A percentile compares a stretch with the other conserved stretches of the same genome.
Evolutionary conservation across 2,797 vertebrate genomes (phyloP).

Genomic region (Iguana delicatissima): DNA sequence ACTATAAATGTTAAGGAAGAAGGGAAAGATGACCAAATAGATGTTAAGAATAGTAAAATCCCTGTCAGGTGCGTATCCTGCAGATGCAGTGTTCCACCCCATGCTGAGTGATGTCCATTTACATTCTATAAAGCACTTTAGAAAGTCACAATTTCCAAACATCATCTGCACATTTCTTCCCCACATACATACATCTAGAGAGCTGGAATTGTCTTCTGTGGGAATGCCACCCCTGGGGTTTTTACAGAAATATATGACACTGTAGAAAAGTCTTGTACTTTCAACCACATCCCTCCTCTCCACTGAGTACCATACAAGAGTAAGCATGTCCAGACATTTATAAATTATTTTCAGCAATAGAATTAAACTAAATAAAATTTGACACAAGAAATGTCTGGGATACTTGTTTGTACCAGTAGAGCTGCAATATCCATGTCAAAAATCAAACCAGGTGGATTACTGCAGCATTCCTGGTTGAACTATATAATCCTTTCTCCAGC

Average conservation of each 20-base stretch:
- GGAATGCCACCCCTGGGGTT: neutral
- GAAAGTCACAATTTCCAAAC: neutral
- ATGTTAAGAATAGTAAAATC: neutral
- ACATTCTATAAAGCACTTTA: neutral
- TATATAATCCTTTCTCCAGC: neutral
- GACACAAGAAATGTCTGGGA: neutral
- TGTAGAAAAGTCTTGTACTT: too few species aligned
- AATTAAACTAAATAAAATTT: conserved; percentile 10
- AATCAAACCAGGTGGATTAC: neutral
- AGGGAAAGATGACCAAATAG: neutral
- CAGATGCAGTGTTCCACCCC: neutral
- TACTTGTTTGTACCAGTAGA: neutral
- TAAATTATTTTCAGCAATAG: neutral
- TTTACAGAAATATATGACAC: neutral
- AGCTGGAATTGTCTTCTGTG: neutral
- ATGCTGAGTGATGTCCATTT: neutral
- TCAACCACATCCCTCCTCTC: neutral
- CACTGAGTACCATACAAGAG: neutral
- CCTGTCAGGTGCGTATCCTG: neutral
- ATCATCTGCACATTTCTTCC: neutral
- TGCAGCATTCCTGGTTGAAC: neutral
- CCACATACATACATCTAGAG: neutral
- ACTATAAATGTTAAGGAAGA: neutral
- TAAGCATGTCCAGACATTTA: neutral
- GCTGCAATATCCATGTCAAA: neutral